Evolutionary conservation across 2,888 invertebrate species (phyloP).

Genomic region (Ormyrus nitidulus): DNA sequence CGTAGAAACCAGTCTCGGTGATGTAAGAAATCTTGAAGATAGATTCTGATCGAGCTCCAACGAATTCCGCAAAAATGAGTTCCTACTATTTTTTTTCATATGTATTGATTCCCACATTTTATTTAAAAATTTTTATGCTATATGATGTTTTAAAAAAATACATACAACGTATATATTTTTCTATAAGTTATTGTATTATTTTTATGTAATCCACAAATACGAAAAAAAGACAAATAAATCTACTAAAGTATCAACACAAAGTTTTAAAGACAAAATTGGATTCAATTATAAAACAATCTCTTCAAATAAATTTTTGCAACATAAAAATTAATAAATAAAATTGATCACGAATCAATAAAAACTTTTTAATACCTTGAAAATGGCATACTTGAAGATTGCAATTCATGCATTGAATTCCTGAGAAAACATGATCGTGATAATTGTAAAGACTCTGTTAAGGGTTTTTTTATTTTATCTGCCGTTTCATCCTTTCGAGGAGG

Average conservation of each 20-base stretch:
- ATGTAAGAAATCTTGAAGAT: slow-evolving; percentile 51
- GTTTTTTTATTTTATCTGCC: slow-evolving; percentile 41
- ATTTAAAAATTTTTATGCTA: slow-evolving; percentile 47
- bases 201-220: slow-evolving; percentile 5
- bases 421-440: slow-evolving; percentile 53
- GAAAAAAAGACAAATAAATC: background rate
- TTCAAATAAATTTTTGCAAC: background rate
- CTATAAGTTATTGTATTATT: slow-evolving; percentile 1
- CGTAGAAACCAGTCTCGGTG: slow-evolving; percentile 65
- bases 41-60: slow-evolving; percentile 45
- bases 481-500: slow-evolving; percentile 10
- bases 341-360: slow-evolving; percentile 46
- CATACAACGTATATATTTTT: background rate
- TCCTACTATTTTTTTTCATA: slow-evolving; percentile 49
- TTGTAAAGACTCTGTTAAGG: slow-evolving; percentile 50
- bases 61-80: slow-evolving; percentile 49
- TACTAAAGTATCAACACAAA: slow-evolving; percentile 1
- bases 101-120: slow-evolving; percentile 50
- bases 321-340: slow-evolving; percentile 52
- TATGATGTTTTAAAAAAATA: background rate
- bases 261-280: background rate
- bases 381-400: slow-evolving; percentile 37
- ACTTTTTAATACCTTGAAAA: slow-evolving; percentile 52
- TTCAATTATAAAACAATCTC: background rate
- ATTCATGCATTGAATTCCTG: slow-evolving; percentile 55